Base-by-base conservation (phyloP, 2,888 invertebrate species). In the Limnephilus marmoratus region DNA sequence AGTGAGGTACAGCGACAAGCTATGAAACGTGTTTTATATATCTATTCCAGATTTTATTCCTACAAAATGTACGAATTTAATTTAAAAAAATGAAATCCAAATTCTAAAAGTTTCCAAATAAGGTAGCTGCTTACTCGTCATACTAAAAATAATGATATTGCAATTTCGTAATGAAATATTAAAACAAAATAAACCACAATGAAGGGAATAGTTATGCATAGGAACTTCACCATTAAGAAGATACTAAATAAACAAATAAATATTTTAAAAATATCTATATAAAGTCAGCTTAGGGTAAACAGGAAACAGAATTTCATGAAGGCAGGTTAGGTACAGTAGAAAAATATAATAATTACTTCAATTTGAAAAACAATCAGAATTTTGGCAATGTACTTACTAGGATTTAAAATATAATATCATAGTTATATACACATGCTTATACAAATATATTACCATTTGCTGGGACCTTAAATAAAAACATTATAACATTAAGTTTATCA, bases 391-490 rank as follows among this genome's bases (percentile, higher is more conserved):
- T 87, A 87, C 53, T 68, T 87, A 34, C 68, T 87, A 34, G 87
- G 87, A 53, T 87, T 34, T 45, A 85, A 91, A 90, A 85, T 86
- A 88, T 86, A 89, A 88, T 92, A 90, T 92, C 92, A 93, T 91
- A 85, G 37, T 86, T 92, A 91, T 92, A 91, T 93, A 93, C 91
- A 93, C 93, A 93, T 93, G 93, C 93, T 93, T 45, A 81, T 24
- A 85, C 85, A 92, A 81, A 87, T 91, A 92, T 92, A 93, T 93
- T 92, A 93, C 93, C 93, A 93, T 93, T 93, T 93, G 92, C 87
- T 93, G 93, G 93, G 92, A 93, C 93, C 93, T 93, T 93, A 91
- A 93, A 93, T 91, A 94, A 93, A 94, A 94, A 93, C 85, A 91
- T 91, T 87, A 93, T 93, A 94, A 93, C 93, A 94, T 92, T 94